Conservation (phyloP, 2,113 vertebrate species). For the Chaenocephalus aceratus region DNA sequence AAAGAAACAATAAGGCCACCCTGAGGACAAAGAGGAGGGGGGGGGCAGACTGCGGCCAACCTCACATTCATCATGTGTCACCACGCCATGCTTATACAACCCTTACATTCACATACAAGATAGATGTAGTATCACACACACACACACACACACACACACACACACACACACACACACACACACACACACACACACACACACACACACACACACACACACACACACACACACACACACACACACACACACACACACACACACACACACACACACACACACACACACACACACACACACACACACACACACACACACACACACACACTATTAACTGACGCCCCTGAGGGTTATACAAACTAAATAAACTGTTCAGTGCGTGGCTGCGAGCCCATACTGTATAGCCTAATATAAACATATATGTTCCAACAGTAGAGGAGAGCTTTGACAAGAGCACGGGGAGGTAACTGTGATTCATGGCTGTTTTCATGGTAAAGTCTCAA, state of each 20-base stretch:
- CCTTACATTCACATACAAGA: constrained; percentile 45
- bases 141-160: not conserved
- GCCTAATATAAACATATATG: constrained; percentile 43
- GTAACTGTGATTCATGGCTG: constrained; percentile 50
- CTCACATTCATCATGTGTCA: constrained; percentile 77
- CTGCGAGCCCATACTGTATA: not conserved
- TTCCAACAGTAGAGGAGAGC: constrained; percentile 24
- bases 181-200: not conserved
- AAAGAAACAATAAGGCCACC: constrained; percentile 59
- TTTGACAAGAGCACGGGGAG: not conserved
- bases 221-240: not conserved
- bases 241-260: not conserved
- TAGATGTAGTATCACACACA: constrained; percentile 24
- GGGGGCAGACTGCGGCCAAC: constrained; percentile 48
- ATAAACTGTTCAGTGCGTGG: constrained; percentile 39
- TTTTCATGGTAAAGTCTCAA: constrained; percentile 44
- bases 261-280: not conserved
- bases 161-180: not conserved
- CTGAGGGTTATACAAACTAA: constrained; percentile 52
- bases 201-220: not conserved
- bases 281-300: not conserved
- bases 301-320: not conserved
- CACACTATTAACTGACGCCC: constrained; percentile 30
- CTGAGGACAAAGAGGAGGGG: constrained; percentile 57
- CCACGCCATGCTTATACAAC: constrained; percentile 45